phyloP scores from a whole-genome alignment of 2,113 vertebrate species.

The Micromys minutus region DNA sequence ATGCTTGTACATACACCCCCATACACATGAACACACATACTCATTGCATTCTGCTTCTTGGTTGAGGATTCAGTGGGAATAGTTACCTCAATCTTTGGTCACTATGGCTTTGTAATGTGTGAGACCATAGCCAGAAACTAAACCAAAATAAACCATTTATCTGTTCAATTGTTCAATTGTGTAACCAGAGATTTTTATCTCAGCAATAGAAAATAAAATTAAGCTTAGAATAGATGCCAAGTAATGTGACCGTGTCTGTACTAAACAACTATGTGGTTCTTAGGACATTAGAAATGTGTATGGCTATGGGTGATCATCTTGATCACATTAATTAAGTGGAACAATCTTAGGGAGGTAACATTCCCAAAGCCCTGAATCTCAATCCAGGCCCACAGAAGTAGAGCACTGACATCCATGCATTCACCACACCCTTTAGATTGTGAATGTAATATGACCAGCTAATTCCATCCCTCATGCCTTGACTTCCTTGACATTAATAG shows the following conservation, averaged over 20 bases:
- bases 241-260: neutral
- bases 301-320: neutral
- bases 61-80: no score
- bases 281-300: neutral
- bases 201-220: neutral
- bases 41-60: neutral
- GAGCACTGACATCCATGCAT: neutral
- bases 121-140: neutral
- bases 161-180: neutral
- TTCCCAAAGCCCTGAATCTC: neutral
- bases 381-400: neutral
- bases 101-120: neutral
- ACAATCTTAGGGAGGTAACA: neutral
- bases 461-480: neutral
- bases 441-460: neutral
- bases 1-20: no score
- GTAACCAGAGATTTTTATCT: neutral
- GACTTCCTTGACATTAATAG: neutral
- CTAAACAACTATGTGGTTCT: neutral
- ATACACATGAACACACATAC: neutral
- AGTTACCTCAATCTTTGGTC: neutral
- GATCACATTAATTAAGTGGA: neutral
- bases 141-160: neutral
- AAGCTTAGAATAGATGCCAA: neutral
- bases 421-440: neutral